Evolutionary conservation across 2,888 invertebrate species (phyloP), one percentile per base, ranked within the genome.

Genomic region (Dicranocentrus wangi): DNA sequence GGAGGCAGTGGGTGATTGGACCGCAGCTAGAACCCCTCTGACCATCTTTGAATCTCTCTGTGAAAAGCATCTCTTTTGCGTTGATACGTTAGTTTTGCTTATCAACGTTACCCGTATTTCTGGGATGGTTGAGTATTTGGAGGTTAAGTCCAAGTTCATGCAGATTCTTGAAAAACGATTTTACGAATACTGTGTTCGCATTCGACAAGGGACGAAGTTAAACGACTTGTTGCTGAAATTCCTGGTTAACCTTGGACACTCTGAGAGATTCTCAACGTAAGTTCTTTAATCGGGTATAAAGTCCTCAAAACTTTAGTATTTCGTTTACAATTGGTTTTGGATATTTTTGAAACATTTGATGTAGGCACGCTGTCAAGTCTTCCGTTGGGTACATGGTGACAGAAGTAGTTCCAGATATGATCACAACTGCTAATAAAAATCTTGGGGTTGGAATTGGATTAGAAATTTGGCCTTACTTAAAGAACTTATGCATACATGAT

Each of bases 61-160:
- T 63, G 27, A 58, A 25, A 2, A 25, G 1, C 1, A 39, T 8
- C 21, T 66, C 42, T 7, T 8, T 7, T 75, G 75, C n/a, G 0
- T 55, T 27, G 55, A 75, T 1, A 75, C 55, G 1, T 3, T 66
- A 0, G 17, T 27, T 0, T 39, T 75, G 17, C 21, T 75, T 19
- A 28, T 19, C n/a, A 75, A 75, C 19, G 13, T 75, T 19, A 75
- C 75, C 0, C 39, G 75, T 2, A 66, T 75, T 39, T 27, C 53
- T 1, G 19, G 19, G 0, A 7, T 66, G 10, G 21, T 8, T 17
- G n/a, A 58, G 15, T 7, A 8, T 19, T 21, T 75, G 23, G 21
- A 17, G 0, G 15, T 13, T 13, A 15, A 17, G 0, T 19, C 75
- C 17, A 15, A 43, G 13, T 25, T 47, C 2, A 1, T 75, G 8